Evolutionary conservation across 2,113 vertebrate species (phyloP).

Genomic region (Struthidea cinerea): DNA sequence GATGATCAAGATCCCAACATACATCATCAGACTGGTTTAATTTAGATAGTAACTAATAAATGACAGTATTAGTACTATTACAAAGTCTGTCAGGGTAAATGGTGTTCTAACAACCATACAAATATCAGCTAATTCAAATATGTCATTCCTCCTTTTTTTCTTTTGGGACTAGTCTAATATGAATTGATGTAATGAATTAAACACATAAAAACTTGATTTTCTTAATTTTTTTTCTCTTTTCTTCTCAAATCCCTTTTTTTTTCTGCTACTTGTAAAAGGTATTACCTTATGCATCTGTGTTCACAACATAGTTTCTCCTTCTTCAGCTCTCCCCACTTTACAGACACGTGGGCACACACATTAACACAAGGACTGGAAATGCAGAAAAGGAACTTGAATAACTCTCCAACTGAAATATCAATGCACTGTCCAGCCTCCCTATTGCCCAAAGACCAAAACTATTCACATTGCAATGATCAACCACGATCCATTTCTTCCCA

Average conservation of each 20-base stretch:
- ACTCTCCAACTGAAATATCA: not conserved
- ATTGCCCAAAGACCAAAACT: not conserved
- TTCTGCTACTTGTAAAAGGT: not conserved
- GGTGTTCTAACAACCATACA: not conserved
- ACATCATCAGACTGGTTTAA: not conserved
- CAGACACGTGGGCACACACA: not conserved
- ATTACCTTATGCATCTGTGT: not conserved
- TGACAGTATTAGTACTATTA: not conserved
- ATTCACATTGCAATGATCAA: not conserved
- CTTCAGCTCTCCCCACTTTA: not conserved
- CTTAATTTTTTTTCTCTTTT: not conserved
- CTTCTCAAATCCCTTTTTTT: not conserved
- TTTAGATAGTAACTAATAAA: not conserved
- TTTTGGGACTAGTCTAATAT: not conserved
- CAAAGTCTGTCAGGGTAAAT: not conserved
- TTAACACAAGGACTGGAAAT: not conserved
- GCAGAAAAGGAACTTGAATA: not conserved
- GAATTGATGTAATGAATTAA: not conserved
- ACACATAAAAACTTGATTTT: not conserved
- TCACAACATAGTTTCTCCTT: not conserved
- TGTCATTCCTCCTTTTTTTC: not conserved
- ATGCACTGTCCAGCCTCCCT: not conserved
- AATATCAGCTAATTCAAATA: not conserved
- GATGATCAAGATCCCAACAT: not conserved
- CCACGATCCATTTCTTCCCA: not conserved